These are phyloP conservation scores for Molanna angustata DNA, from an alignment of 2,888 invertebrate species.

Conservation along the genomic window DNA sequence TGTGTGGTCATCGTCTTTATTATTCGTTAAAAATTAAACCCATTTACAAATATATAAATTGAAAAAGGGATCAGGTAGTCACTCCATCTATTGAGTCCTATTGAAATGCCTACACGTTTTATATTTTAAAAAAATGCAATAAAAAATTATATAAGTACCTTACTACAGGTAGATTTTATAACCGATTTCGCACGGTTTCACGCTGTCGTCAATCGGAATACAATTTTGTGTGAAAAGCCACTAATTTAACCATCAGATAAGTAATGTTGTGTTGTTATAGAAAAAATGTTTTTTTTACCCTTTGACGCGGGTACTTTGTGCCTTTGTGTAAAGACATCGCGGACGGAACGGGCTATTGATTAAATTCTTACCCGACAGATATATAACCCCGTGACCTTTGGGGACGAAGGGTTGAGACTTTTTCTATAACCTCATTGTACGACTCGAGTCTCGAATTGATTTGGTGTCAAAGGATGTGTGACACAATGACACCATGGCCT, in stretches of 20 bases:
- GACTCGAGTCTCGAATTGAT: too few relatives aligned
- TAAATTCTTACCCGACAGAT: constrained; percentile 5
- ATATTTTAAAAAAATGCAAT: too few relatives aligned
- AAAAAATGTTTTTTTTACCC: constrained; percentile 6
- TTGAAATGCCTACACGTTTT: too few relatives aligned
- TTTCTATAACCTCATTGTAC: constrained; percentile 6
- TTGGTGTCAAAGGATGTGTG: constrained; percentile 15
- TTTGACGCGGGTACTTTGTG: background rate
- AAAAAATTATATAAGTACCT: background rate
- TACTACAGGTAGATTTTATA: constrained; percentile 8
- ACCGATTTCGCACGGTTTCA: constrained; percentile 29
- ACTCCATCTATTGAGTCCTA: too few relatives aligned
- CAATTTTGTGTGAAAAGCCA: constrained; percentile 30
- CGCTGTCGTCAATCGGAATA: constrained; percentile 2
- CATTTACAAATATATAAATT: too few relatives aligned
- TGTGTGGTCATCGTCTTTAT: too few relatives aligned
- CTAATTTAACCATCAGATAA: constrained; percentile 30
- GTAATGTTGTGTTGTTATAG: constrained; percentile 3
- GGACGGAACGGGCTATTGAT: constrained; percentile 12
- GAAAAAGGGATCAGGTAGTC: too few relatives aligned
- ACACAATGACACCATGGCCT: constrained; percentile 25
- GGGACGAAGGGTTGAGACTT: constrained; percentile 17
- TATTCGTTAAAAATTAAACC: too few relatives aligned
- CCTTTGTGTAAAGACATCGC: constrained; percentile 14
- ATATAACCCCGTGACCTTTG: constrained; percentile 23